Conservation (phyloP, 2,113 vertebrate genomes). For the Notarius lentiginosus region DNA sequence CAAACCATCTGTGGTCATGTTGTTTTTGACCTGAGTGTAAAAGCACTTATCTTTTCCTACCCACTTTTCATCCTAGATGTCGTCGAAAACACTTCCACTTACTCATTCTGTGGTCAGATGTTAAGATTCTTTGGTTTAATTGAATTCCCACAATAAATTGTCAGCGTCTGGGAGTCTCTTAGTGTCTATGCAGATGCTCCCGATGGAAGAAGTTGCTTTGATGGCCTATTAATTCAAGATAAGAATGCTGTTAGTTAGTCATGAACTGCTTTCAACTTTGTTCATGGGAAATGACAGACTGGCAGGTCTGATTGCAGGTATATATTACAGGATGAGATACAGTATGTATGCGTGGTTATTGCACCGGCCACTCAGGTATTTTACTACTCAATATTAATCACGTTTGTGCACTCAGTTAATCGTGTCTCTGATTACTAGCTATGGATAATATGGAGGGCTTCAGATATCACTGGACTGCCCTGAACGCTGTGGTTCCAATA, state of each 20-base stretch:
- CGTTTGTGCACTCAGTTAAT: background rate
- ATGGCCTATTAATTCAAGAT: conserved; percentile 9
- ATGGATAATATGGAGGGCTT: background rate
- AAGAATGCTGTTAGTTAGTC: conserved; percentile 15
- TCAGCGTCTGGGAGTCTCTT: background rate
- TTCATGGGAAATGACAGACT: conserved; percentile 27
- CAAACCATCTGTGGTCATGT: background rate
- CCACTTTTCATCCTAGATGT: background rate
- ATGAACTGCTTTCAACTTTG: conserved; percentile 29
- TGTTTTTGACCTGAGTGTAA: background rate
- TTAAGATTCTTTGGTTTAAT: background rate
- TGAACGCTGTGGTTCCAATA: background rate
- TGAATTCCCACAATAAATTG: conserved; percentile 5
- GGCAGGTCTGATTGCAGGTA: conserved; percentile 27
- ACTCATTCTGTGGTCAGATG: background rate
- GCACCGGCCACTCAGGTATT: background rate
- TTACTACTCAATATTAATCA: conserved; percentile 7
- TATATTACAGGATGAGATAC: background rate
- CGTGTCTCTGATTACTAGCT: conserved; percentile 10
- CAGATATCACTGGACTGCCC: background rate
- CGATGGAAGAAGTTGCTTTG: background rate
- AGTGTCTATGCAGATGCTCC: background rate
- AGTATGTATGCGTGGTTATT: background rate
- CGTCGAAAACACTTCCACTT: background rate
- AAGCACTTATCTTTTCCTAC: background rate